A percentile compares a stretch with the other conserved stretches of the same genome.
phyloP scores from a whole-genome alignment of 2,113 vertebrate species.

The Polyodon spathula region DNA sequence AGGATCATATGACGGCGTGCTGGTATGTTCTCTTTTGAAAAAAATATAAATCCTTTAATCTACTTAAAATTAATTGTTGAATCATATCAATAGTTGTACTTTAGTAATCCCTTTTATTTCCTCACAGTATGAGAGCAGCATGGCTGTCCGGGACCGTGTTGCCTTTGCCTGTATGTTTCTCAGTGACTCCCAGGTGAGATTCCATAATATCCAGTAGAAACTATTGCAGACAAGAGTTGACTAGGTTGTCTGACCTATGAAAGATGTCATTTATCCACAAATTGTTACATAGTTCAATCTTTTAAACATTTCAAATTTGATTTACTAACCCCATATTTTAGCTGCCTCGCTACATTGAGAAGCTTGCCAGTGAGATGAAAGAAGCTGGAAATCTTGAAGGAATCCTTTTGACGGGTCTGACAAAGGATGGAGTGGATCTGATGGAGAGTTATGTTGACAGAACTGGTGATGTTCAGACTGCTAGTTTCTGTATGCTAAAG shows the following conservation, averaged over 20 bases:
- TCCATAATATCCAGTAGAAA: too few relatives aligned
- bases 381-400: conserved; percentile 92
- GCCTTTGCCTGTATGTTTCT: conserved; percentile 97
- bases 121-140: conserved; percentile 76
- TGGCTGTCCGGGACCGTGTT: conserved; percentile 88
- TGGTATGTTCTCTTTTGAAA: conserved; percentile 59
- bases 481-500: conserved; percentile 96
- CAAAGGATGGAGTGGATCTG: conserved; percentile 93
- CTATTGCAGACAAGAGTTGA: too few relatives aligned
- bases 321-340: conserved; percentile 24
- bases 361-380: conserved; percentile 91
- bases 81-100: too few relatives aligned
- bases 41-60: too few relatives aligned
- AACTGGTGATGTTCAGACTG: conserved; percentile 93
- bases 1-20: conserved; percentile 82
- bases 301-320: too few relatives aligned
- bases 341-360: conserved; percentile 90
- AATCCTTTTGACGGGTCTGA: conserved; percentile 86
- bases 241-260: too few relatives aligned
- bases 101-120: conserved; percentile 9
- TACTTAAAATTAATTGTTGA: too few relatives aligned
- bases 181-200: conserved; percentile 78
- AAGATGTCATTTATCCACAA: too few relatives aligned
- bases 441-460: conserved; percentile 95
- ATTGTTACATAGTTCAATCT: too few relatives aligned